Evolutionary conservation across 2,113 vertebrate species (phyloP).

Genomic region (Neofelis nebulosa): DNA sequence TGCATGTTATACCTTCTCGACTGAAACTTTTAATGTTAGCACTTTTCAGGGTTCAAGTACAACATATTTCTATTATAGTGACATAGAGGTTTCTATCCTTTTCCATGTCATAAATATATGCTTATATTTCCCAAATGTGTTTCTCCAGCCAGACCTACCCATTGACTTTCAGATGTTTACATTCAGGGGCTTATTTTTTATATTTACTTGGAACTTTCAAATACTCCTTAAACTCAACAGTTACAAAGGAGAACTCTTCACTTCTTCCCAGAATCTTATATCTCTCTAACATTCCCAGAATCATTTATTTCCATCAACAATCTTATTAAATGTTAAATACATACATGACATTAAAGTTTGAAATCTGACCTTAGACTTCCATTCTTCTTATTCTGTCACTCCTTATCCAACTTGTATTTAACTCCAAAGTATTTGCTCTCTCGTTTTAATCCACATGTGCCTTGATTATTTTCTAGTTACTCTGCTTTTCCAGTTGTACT

Average conservation of each 20-base stretch:
- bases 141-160: not conserved
- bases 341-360: not conserved
- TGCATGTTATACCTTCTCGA: not conserved
- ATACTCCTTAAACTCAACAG: not conserved
- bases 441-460: not conserved
- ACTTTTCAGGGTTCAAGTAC: not conserved
- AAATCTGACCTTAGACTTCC: not conserved
- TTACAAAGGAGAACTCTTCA: not conserved
- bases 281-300: not conserved
- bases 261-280: not conserved
- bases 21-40: not conserved
- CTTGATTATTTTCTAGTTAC: not conserved
- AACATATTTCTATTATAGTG: not conserved
- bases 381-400: not conserved
- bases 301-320: not conserved
- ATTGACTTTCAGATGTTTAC: not conserved
- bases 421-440: not conserved
- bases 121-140: not conserved
- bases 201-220: not conserved
- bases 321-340: not conserved
- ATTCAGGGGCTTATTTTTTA: not conserved
- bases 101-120: not conserved
- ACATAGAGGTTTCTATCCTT: not conserved
- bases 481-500: not conserved
- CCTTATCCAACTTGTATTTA: not conserved